Conservation (phyloP, 2,113 vertebrate species). For the Stegostoma tigrinum region DNA sequence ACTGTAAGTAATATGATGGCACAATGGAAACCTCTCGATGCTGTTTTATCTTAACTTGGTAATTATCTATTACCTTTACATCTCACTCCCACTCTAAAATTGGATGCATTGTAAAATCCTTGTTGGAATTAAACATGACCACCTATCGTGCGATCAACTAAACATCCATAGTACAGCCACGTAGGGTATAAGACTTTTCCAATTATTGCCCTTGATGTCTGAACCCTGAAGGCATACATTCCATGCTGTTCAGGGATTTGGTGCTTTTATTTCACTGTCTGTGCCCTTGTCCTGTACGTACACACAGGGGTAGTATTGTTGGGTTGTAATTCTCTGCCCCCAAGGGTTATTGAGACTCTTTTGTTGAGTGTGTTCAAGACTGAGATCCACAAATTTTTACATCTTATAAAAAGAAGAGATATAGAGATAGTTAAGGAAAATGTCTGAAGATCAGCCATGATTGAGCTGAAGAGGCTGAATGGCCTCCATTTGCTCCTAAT, state of each 20-base stretch:
- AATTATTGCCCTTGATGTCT: neutral
- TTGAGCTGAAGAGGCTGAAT: too few relatives aligned
- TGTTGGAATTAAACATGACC: conserved; percentile 12
- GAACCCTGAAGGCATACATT: neutral
- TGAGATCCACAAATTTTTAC: too few relatives aligned
- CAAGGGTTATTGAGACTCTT: too few relatives aligned
- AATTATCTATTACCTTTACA: neutral
- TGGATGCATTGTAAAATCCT: neutral
- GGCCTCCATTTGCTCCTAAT: too few relatives aligned
- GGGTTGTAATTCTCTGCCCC: too few relatives aligned
- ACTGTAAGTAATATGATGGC: neutral
- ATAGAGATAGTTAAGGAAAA: too few relatives aligned
- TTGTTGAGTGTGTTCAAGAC: too few relatives aligned
- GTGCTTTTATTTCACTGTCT: neutral
- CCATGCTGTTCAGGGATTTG: neutral
- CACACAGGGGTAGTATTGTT: neutral
- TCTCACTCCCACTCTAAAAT: neutral
- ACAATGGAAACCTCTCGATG: neutral
- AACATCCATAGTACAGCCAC: neutral
- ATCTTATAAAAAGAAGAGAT: too few relatives aligned
- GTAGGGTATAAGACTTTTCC: neutral
- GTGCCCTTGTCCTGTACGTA: neutral
- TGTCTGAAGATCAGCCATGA: too few relatives aligned
- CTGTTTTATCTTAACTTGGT: conserved; percentile 19
- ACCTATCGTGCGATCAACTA: neutral